These are phyloP conservation scores for Erethizon dorsatum DNA, from an alignment of 2,797 vertebrate genomes.

Conservation along the genomic window DNA sequence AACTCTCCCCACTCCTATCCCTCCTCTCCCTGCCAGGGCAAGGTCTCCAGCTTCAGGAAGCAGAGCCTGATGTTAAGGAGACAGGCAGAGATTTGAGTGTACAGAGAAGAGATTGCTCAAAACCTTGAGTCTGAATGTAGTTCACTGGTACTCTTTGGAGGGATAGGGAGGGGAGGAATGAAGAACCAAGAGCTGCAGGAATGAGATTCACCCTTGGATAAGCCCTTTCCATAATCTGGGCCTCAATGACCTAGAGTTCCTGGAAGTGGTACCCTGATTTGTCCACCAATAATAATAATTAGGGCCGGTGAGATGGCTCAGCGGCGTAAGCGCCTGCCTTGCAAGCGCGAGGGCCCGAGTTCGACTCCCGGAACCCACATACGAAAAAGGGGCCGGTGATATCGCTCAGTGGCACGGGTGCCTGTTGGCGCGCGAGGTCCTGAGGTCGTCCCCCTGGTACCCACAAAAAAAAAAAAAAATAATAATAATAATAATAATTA, in stretches of 20 bases:
- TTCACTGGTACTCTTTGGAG: neutral
- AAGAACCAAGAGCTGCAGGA: rapidly evolving
- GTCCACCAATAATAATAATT: no score
- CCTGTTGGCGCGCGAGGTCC: no score
- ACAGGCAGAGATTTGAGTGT: neutral
- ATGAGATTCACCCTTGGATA: neutral
- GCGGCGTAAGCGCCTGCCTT: no score
- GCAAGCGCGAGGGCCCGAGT: no score
- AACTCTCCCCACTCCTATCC: neutral
- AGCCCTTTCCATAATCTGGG: neutral
- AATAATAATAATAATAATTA: no score
- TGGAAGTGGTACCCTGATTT: no score
- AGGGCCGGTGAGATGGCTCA: no score
- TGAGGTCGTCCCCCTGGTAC: no score
- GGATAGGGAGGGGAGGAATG: neutral
- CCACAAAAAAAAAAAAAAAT: no score
- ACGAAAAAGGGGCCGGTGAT: no score
- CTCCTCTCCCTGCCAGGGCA: neutral
- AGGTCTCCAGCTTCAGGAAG: neutral
- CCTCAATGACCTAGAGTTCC: neutral
- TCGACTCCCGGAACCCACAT: no score
- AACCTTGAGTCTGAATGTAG: neutral
- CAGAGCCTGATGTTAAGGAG: rapidly evolving
- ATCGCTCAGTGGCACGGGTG: no score
- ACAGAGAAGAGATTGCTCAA: neutral